Conservation (phyloP, 1,140 invertebrate genomes). For the Sitophilus oryzae region DNA sequence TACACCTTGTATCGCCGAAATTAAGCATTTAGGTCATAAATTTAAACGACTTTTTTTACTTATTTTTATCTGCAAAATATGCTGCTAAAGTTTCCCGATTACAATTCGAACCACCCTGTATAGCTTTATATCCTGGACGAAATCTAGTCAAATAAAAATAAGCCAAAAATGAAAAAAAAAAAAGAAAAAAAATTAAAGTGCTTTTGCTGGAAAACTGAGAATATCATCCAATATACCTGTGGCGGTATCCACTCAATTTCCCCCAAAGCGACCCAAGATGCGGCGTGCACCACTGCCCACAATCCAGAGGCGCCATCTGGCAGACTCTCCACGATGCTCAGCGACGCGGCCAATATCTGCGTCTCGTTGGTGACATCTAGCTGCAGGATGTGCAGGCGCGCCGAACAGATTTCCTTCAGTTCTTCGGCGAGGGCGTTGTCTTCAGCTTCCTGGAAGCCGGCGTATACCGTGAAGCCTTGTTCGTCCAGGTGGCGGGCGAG, state of each 20-base stretch:
- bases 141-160: no score
- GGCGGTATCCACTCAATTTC: slow-evolving; percentile 84
- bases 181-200: no score
- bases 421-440: slow-evolving; percentile 58
- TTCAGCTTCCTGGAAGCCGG: slow-evolving; percentile 61
- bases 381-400: slow-evolving; percentile 65
- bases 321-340: slow-evolving; percentile 69
- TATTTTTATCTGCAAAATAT: no score
- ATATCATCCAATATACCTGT: slow-evolving; percentile 42
- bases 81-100: no score
- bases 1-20: no score
- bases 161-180: no score
- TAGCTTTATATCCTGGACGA: no score
- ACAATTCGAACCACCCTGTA: no score
- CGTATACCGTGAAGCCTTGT: slow-evolving; percentile 75
- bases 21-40: no score
- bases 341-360: slow-evolving; percentile 65
- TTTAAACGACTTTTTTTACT: no score
- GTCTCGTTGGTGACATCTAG: slow-evolving; percentile 69
- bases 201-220: background rate
- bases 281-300: slow-evolving; percentile 87
- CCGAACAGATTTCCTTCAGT: slow-evolving; percentile 68
- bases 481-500: slow-evolving; percentile 70
- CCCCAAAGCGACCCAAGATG: slow-evolving; percentile 79
- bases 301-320: slow-evolving; percentile 71